Evolutionary conservation across 2,113 vertebrate species (phyloP), one percentile per base, ranked within the genome.

Genomic region (Blennius ocellaris): DNA sequence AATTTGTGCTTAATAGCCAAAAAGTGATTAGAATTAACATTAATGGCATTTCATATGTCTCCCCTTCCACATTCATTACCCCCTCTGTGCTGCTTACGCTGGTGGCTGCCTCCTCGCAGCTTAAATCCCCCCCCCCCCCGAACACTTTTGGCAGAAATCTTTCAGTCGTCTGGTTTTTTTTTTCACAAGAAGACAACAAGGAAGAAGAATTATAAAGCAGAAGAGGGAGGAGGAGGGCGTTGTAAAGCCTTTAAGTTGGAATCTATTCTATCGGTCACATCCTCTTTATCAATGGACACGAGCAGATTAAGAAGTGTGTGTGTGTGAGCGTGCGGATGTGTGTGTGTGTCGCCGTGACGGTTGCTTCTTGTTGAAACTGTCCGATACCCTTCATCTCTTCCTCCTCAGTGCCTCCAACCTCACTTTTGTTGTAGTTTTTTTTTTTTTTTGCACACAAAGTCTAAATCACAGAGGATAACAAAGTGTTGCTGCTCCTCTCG

Each of bases 1-100:
- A 94, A 95, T 94, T 94, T 94, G 93, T 92, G 90, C 92, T 94
- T 95, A 94, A 95, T 93, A 94, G 93, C 93, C 90, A 94, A 95
- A 94, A 94, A 94, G 93, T 94, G 92, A 94, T 94, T 94, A 95
- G 92, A 93, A 94, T 94, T 92, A 94, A 93, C 92, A 91, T 93
- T 94, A 93, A 94, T 93, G 93, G 89, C 92, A 92, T 94, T 94
- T 94, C 92, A 92, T 92, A 93, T 90, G 91, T 90, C 87, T 87
- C 83, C 88, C 82, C 78, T 81, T 89, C 83, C 84, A 87, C 90
- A 93, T 93, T 91, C 90, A 92, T 93, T 92, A 89, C 75, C 80
- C 70, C 84, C 81, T 80, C 86, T 30, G 21, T 69, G 76, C 79
- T 62, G 78, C 89, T 94, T 92, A 94, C 89, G 88, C 91, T 85